Evolutionary conservation across 92 coral and sea anemone genomes (phyloP).

Genomic region (Zoanthus solanderi): DNA sequence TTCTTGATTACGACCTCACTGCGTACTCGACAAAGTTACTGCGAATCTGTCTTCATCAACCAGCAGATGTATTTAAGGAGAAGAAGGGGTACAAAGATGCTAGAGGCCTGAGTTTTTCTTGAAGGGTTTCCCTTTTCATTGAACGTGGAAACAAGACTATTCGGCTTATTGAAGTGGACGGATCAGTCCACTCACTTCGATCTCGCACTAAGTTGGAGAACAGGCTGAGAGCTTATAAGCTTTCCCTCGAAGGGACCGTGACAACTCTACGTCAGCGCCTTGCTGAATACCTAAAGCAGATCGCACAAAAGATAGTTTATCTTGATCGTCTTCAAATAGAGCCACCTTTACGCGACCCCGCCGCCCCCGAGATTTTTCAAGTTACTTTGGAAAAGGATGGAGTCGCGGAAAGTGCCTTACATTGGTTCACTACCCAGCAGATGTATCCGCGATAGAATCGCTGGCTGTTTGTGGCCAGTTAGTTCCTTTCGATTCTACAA

Average conservation of each 20-base stretch:
- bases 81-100: conserved; percentile 46
- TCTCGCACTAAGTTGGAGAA: conserved; percentile 47
- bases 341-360: neutral
- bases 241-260: conserved; percentile 46
- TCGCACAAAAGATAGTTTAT: conserved; percentile 38
- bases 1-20: conserved; percentile 19
- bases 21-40: conserved; percentile 37
- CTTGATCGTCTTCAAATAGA: neutral
- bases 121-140: conserved; percentile 32
- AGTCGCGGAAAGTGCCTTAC: too few species aligned
- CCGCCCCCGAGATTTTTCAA: conserved; percentile 40
- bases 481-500: too few species aligned
- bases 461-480: too few species aligned
- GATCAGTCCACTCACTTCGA: conserved; percentile 45
- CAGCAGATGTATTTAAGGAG: conserved; percentile 15
- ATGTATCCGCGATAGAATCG: too few species aligned
- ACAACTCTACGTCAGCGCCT: conserved; percentile 52
- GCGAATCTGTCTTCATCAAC: conserved; percentile 40
- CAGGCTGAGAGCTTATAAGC: neutral
- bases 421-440: too few species aligned
- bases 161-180: conserved; percentile 49
- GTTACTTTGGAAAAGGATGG: too few species aligned
- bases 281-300: conserved; percentile 38
- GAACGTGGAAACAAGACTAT: conserved; percentile 51
- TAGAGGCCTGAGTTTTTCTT: conserved; percentile 9